These are phyloP conservation scores for Brenthis hecate DNA, from an alignment of 2,888 invertebrate species.

Conservation along the genomic window DNA sequence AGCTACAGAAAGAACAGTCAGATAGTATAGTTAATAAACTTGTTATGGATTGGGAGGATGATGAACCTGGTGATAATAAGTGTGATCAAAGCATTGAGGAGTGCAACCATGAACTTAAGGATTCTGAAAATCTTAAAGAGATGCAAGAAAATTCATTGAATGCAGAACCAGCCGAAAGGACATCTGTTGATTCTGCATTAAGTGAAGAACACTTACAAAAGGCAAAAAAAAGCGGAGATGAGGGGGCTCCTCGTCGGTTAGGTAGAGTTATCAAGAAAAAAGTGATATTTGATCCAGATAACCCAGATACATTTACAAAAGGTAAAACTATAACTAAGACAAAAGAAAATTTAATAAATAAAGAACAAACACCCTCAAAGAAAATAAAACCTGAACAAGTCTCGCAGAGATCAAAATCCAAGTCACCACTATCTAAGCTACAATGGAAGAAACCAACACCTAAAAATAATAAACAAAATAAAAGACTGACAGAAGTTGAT, in stretches of 20 bases:
- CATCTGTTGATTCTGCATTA: slow-evolving; percentile 51
- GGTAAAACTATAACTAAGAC: slow-evolving; percentile 55
- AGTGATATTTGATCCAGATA: slow-evolving; percentile 88
- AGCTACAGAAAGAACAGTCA: slow-evolving; percentile 44
- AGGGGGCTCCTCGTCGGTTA: slow-evolving; percentile 62
- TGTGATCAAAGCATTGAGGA: slow-evolving; percentile 31
- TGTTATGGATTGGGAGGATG: slow-evolving; percentile 81
- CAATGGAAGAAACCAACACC: slow-evolving; percentile 77
- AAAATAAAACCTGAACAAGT: slow-evolving; percentile 56
- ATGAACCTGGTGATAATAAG: slow-evolving; percentile 58
- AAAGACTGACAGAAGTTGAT: slow-evolving; percentile 87
- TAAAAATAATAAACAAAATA: slow-evolving; percentile 77
- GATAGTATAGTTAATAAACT: slow-evolving; percentile 75
- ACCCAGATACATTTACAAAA: slow-evolving; percentile 79
- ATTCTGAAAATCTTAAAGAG: slow-evolving; percentile 47
- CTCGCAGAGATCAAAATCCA: slow-evolving; percentile 57
- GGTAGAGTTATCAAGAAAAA: slow-evolving; percentile 86
- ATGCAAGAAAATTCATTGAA: slow-evolving; percentile 44
- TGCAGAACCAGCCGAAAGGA: slow-evolving; percentile 47
- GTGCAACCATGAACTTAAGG: slow-evolving; percentile 39
- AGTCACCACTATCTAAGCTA: slow-evolving; percentile 64
- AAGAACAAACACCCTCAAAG: slow-evolving; percentile 55
- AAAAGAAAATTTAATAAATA: slow-evolving; percentile 55
- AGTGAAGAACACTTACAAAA: slow-evolving; percentile 52
- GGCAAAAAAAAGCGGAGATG: slow-evolving; percentile 57